Evolutionary conservation across 2,888 invertebrate genomes (phyloP).

Genomic region (Cistogaster globosa): DNA sequence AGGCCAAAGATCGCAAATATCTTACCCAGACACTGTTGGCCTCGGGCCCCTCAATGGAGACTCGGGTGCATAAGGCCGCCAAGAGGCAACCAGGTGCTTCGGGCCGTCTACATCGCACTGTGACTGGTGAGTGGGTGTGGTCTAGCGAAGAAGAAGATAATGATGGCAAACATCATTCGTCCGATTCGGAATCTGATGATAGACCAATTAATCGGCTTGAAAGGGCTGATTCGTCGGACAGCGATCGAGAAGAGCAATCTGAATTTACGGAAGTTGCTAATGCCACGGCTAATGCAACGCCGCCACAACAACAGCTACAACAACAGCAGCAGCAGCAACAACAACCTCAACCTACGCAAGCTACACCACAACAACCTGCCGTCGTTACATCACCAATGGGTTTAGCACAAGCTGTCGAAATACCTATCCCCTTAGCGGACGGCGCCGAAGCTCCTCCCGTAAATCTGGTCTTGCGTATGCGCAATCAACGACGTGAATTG

Average conservation of each 20-base stretch:
- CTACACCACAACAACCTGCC: conserved; percentile 51
- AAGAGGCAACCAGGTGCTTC: conserved; percentile 94
- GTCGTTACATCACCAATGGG: conserved; percentile 56
- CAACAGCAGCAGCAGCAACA: conserved; percentile 55
- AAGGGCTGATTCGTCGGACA: conserved; percentile 86
- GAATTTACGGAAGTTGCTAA: conserved; percentile 80
- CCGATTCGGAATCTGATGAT: conserved; percentile 84
- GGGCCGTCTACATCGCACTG: conserved; percentile 94
- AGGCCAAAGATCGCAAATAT: conserved; percentile 96
- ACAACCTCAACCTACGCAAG: conserved; percentile 53
- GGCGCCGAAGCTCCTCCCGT: conserved; percentile 85
- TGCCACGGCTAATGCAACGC: conserved; percentile 75
- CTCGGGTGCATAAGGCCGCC: conserved; percentile 92
- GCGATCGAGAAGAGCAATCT: conserved; percentile 84
- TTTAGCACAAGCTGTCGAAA: conserved; percentile 58
- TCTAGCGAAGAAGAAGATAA: conserved; percentile 96
- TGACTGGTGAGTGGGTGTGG: conserved; percentile 99
- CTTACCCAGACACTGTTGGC: conserved; percentile 92
- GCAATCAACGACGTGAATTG: conserved; percentile 94
- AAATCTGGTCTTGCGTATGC: conserved; percentile 94
- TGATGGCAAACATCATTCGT: conserved; percentile 83
- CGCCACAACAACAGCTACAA: conserved; percentile 51
- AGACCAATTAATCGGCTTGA: conserved; percentile 86
- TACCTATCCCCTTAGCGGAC: conserved; percentile 63
- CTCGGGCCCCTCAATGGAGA: conserved; percentile 94